Percentiles rank a stretch among this genome's conserved stretches.
These are phyloP conservation scores for Linepithema humile DNA, from an alignment of 1,140 invertebrate genomes.

Conservation along the genomic window DNA sequence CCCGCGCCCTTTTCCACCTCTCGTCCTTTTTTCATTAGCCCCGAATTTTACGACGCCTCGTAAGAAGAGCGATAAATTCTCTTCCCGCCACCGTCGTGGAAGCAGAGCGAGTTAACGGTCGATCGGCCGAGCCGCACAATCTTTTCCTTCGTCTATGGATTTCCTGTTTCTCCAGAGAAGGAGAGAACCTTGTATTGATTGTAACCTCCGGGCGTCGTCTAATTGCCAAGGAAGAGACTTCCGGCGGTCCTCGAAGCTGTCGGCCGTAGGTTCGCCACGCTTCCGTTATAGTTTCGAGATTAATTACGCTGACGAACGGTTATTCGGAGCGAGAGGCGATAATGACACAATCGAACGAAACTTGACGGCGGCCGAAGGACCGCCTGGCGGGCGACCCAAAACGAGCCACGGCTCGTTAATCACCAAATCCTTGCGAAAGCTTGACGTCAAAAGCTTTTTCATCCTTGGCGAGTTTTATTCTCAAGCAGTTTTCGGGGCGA, in stretches of 20 bases:
- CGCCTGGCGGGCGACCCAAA: slow-evolving; percentile 1
- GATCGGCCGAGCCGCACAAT: slow-evolving; percentile 19
- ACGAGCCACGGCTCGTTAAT: slow-evolving; percentile 46
- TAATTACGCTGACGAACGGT: slow-evolving; percentile 56
- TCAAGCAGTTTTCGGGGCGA: slow-evolving; percentile 8
- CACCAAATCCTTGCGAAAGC: slow-evolving; percentile 47
- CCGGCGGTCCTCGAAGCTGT: slow-evolving; percentile 8
- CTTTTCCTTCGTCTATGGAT: slow-evolving; percentile 16
- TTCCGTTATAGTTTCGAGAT: slow-evolving; percentile 56
- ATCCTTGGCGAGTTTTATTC: slow-evolving; percentile 43
- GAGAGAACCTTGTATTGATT: slow-evolving; percentile 36
- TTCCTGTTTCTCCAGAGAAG: not conserved
- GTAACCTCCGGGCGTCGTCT: slow-evolving; percentile 32
- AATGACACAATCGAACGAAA: slow-evolving; percentile 58
- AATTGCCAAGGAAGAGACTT: slow-evolving; percentile 52
- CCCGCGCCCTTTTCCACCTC: not conserved
- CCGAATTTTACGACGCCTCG: slow-evolving; percentile 66
- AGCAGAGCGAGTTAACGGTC: slow-evolving; percentile 48
- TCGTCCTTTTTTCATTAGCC: slow-evolving; percentile 63
- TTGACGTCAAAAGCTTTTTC: slow-evolving; percentile 52
- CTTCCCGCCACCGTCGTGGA: slow-evolving; percentile 19
- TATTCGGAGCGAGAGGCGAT: slow-evolving; percentile 51
- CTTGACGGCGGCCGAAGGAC: slow-evolving; percentile 23
- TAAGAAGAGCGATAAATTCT: slow-evolving; percentile 61
- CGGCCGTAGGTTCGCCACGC: slow-evolving; percentile 17